A percentile compares a stretch with the other conserved stretches of the same genome.
phyloP scores from a whole-genome alignment of 2,888 invertebrate species.

The Melanostoma scalare region DNA sequence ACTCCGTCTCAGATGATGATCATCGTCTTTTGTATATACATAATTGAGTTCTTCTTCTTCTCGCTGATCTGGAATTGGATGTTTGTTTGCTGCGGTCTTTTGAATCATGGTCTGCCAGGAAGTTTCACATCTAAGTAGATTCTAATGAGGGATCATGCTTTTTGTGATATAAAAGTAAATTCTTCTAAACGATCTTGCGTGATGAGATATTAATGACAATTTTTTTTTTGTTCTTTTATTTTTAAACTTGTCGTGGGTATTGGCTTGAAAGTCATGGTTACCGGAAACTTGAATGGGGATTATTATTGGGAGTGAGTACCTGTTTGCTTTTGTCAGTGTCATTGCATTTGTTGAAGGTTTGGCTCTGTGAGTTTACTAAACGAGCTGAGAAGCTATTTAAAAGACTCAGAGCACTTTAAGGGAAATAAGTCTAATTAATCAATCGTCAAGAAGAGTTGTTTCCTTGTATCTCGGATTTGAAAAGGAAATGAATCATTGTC shows the following conservation, averaged over 20 bases:
- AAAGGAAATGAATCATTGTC: conserved; percentile 30
- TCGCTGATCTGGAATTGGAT: conserved; percentile 35
- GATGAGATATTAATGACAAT: conserved; percentile 68
- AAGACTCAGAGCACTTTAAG: background rate
- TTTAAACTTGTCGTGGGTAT: conserved; percentile 1
- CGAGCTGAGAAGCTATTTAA: conserved; percentile 17
- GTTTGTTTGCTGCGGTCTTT: background rate
- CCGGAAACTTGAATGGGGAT: conserved; percentile 63
- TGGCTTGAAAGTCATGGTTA: conserved; percentile 19
- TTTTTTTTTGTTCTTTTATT: conserved; percentile 17
- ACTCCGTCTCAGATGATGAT: background rate
- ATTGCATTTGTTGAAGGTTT: conserved; percentile 33
- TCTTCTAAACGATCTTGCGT: conserved; percentile 62
- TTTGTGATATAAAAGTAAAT: conserved; percentile 31
- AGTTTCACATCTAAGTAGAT: conserved; percentile 47
- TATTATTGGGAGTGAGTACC: conserved; percentile 31
- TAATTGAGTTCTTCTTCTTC: conserved; percentile 36
- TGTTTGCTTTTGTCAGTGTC: conserved; percentile 33
- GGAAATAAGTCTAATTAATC: conserved; percentile 33
- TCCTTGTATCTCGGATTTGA: conserved; percentile 4
- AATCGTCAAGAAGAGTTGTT: conserved; percentile 24
- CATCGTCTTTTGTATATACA: conserved; percentile 9
- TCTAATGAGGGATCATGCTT: conserved; percentile 62
- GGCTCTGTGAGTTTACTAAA: conserved; percentile 1
- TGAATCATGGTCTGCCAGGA: conserved; percentile 21